phyloP scores from a whole-genome alignment of 2,797 vertebrate species.

The Pangasius sanitwongsei region DNA sequence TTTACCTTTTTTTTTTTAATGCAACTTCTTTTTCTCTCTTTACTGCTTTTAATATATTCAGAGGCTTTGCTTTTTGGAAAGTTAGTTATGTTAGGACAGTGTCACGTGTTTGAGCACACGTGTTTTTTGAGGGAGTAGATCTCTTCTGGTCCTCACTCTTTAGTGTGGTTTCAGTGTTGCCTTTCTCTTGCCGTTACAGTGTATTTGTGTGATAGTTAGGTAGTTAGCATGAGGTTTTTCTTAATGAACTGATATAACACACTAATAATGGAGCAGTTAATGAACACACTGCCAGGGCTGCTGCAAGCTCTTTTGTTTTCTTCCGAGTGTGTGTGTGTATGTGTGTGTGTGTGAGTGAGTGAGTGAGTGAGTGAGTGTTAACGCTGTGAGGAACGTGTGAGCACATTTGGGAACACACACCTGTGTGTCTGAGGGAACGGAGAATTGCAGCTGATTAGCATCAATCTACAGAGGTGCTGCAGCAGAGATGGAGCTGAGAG shows the following conservation, averaged over 20 bases:
- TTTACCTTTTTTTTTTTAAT: not conserved
- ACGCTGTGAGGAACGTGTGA: constrained; percentile 35
- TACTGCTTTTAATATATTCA: not conserved
- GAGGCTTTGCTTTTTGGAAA: not conserved
- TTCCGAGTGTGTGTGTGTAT: not conserved
- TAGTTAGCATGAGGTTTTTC: constrained; percentile 2
- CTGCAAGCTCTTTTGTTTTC: constrained; percentile 24
- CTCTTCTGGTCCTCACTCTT: not conserved
- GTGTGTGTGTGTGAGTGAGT: constrained; percentile 8
- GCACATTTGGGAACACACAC: constrained; percentile 49
- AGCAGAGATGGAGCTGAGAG: constrained; percentile 26
- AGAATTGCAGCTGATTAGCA: constrained; percentile 41
- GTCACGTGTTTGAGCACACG: not conserved
- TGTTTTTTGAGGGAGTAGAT: not conserved
- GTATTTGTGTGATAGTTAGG: not conserved
- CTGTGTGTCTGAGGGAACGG: constrained; percentile 48
- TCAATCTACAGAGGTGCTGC: constrained; percentile 33
- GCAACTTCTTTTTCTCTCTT: not conserved
- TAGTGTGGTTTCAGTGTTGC: not conserved
- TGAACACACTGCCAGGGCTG: constrained; percentile 10
- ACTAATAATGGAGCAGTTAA: constrained; percentile 37
- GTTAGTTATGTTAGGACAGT: not conserved
- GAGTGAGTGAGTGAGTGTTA: constrained; percentile 13
- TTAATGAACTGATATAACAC: constrained; percentile 30
- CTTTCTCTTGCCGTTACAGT: not conserved